These are phyloP conservation scores for Agapornis canus DNA, from an alignment of 2,797 vertebrate genomes.

Conservation along the genomic window DNA sequence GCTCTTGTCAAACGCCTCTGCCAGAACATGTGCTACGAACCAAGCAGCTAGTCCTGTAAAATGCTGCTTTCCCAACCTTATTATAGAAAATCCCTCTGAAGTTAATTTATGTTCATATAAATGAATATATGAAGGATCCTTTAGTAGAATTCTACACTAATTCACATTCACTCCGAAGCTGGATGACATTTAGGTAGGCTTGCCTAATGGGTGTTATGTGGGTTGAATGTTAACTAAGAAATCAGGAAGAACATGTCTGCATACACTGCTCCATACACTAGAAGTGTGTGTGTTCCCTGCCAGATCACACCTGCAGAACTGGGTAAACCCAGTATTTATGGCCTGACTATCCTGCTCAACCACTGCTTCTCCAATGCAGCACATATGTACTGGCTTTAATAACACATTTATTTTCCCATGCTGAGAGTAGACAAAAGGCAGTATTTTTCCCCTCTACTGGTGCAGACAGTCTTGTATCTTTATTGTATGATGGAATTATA, in stretches of 20 bases:
- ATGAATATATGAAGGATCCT: neutral
- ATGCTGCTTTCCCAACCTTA: neutral
- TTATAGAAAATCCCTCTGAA: neutral
- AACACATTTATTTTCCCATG: neutral
- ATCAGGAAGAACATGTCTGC: neutral
- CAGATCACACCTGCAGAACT: neutral
- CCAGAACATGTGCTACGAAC: neutral
- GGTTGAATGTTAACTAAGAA: neutral
- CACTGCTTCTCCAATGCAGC: neutral
- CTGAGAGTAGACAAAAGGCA: neutral
- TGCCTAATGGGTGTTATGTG: neutral
- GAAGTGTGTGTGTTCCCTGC: neutral
- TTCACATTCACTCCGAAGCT: neutral
- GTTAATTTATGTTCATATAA: neutral
- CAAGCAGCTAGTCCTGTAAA: neutral
- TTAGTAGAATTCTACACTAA: neutral
- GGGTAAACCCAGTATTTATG: neutral
- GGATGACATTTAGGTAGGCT: neutral
- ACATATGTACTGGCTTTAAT: accelerated
- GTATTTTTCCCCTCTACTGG: neutral
- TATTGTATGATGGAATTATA: neutral
- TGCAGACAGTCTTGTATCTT: neutral
- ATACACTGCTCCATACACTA: accelerated
- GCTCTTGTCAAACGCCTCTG: neutral
- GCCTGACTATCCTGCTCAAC: neutral